phyloP scores from a whole-genome alignment of 2,113 vertebrate species.

The Balaenoptera acutorostrata region DNA sequence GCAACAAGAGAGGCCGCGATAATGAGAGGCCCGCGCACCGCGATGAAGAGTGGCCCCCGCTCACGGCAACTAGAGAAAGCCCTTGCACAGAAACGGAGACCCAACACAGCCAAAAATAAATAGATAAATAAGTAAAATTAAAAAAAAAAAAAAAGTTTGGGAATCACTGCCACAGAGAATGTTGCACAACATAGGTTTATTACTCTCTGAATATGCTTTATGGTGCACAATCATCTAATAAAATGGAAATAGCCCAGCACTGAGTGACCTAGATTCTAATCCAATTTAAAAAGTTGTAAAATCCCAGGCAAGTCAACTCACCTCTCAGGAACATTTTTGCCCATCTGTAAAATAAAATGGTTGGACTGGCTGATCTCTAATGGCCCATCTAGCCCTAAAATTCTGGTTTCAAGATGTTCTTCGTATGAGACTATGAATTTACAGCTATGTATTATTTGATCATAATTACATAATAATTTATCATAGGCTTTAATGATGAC shows the following conservation, averaged over 20 bases:
- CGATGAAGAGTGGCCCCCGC: too few species aligned
- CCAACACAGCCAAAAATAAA: too few species aligned
- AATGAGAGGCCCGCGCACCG: too few species aligned
- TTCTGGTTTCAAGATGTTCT: conserved; percentile 45
- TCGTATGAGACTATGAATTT: neutral
- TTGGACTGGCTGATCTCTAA: neutral
- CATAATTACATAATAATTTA: conserved; percentile 44
- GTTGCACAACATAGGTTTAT: neutral
- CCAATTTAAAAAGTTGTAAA: conserved; percentile 1
- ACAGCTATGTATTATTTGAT: conserved; percentile 39
- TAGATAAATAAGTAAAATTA: too few species aligned
- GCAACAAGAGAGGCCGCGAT: too few species aligned
- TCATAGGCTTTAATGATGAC: conserved; percentile 51
- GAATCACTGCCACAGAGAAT: neutral
- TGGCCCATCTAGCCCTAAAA: neutral
- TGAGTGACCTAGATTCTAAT: neutral
- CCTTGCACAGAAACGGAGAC: too few species aligned
- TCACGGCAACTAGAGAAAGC: too few species aligned
- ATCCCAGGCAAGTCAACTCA: neutral
- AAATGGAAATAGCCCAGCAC: neutral
- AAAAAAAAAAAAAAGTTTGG: neutral
- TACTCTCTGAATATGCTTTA: neutral
- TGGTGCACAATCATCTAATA: neutral
- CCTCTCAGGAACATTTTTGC: neutral
- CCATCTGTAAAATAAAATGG: neutral